Evolutionary conservation across 2,797 vertebrate genomes (phyloP).

Genomic region (Jordanella pulchra): DNA sequence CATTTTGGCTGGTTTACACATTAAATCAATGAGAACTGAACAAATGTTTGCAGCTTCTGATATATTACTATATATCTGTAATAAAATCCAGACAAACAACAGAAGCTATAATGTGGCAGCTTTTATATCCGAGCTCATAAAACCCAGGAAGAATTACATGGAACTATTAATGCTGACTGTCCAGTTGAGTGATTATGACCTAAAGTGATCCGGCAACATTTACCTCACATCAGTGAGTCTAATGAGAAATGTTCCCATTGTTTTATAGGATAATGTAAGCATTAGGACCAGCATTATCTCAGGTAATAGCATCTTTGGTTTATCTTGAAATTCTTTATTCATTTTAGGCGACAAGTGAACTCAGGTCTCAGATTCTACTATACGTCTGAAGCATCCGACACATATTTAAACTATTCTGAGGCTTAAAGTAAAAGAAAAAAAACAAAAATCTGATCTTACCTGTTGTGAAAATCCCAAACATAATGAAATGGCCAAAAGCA

Average conservation of each 20-base stretch:
- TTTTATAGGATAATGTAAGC: not conserved
- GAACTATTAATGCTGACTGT: not conserved
- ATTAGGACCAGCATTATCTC: not conserved
- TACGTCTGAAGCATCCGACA: not conserved
- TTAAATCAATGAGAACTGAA: not conserved
- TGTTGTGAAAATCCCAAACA: constrained; percentile 25
- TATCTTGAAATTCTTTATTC: constrained; percentile 41
- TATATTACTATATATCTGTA: not conserved
- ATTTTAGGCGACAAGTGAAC: not conserved
- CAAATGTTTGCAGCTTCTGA: not conserved
- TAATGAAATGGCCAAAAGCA: constrained; percentile 10
- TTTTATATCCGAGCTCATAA: constrained; percentile 1
- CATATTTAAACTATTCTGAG: not conserved
- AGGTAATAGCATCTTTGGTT: constrained; percentile 35
- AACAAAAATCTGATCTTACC: constrained; percentile 43
- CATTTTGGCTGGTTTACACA: not conserved
- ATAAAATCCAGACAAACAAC: not conserved
- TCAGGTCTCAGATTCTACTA: not conserved
- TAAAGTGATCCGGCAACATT: not conserved
- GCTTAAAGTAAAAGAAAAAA: not conserved
- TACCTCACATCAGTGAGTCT: not conserved
- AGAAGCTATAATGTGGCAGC: not conserved
- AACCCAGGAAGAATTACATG: not conserved
- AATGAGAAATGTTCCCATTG: not conserved
- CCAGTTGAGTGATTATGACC: not conserved